Conservation (phyloP, 2,888 invertebrate genomes). For the Cordilura impudica region DNA sequence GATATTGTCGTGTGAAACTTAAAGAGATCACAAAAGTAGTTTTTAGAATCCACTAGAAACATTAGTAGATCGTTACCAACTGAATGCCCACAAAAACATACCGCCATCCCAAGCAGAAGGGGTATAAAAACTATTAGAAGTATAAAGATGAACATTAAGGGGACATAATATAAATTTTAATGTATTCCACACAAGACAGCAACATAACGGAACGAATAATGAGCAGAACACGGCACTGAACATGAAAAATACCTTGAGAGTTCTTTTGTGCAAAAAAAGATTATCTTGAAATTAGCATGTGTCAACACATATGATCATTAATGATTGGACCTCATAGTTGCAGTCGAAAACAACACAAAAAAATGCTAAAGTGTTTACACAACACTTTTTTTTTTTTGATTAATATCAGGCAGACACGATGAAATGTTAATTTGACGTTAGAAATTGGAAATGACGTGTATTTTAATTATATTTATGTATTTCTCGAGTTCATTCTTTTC, state of each 20-base stretch:
- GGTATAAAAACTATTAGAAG: neutral
- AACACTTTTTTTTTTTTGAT: constrained; percentile 71
- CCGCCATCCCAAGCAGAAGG: no score
- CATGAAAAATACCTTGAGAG: constrained; percentile 40
- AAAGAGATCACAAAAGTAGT: no score
- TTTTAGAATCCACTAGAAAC: no score
- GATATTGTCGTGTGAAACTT: no score
- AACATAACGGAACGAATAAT: constrained; percentile 20
- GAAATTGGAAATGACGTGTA: constrained; percentile 70
- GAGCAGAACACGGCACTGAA: constrained; percentile 4
- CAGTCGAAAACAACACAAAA: constrained; percentile 38
- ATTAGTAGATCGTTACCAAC: no score
- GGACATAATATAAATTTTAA: constrained; percentile 46
- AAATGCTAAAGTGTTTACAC: constrained; percentile 28
- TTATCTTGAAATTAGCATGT: constrained; percentile 42
- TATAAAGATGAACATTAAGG: neutral
- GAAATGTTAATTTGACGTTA: constrained; percentile 67
- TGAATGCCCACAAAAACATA: neutral
- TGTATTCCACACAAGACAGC: constrained; percentile 21
- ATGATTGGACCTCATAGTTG: constrained; percentile 57
- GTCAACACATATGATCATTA: constrained; percentile 62
- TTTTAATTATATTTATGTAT: constrained; percentile 53
- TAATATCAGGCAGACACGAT: constrained; percentile 74
- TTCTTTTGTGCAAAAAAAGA: constrained; percentile 18
- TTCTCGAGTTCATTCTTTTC: neutral